A percentile compares a stretch with the other conserved stretches of the same genome.
Evolutionary conservation across 2,113 vertebrate genomes (phyloP).

Genomic region (Clarias magur): DNA sequence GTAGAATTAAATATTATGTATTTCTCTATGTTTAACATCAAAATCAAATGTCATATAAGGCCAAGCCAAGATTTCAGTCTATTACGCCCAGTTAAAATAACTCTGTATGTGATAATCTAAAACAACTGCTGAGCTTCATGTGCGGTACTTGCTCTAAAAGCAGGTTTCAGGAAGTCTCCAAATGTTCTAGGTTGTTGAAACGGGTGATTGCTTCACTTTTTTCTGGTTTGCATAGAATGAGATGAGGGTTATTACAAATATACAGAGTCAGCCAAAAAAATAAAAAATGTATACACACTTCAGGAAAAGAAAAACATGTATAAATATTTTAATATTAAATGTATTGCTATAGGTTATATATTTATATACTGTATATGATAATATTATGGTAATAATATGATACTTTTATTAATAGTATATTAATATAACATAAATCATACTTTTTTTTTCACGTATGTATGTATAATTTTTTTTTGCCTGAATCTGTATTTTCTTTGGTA

Average conservation of each 20-base stretch:
- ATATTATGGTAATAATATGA: too few species aligned
- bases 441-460: too few species aligned
- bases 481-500: neutral
- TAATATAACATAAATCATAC: too few species aligned
- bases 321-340: too few species aligned
- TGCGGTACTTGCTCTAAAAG: slow-evolving; percentile 32
- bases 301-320: too few species aligned
- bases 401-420: too few species aligned
- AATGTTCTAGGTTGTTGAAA: neutral
- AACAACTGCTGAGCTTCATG: slow-evolving; percentile 36
- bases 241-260: neutral
- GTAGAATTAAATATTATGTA: slow-evolving; percentile 19
- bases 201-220: neutral
- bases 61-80: slow-evolving; percentile 16
- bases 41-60: slow-evolving; percentile 16
- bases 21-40: neutral
- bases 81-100: slow-evolving; percentile 6
- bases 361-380: too few species aligned
- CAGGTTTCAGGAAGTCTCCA: slow-evolving; percentile 36
- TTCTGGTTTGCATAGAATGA: neutral
- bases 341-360: too few species aligned
- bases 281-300: too few species aligned
- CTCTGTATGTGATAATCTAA: slow-evolving; percentile 45
- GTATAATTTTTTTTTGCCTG: too few species aligned
- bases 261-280: too few species aligned